phyloP scores from a whole-genome alignment of 1,140 invertebrate species.

The Cyclargus thomasi region DNA sequence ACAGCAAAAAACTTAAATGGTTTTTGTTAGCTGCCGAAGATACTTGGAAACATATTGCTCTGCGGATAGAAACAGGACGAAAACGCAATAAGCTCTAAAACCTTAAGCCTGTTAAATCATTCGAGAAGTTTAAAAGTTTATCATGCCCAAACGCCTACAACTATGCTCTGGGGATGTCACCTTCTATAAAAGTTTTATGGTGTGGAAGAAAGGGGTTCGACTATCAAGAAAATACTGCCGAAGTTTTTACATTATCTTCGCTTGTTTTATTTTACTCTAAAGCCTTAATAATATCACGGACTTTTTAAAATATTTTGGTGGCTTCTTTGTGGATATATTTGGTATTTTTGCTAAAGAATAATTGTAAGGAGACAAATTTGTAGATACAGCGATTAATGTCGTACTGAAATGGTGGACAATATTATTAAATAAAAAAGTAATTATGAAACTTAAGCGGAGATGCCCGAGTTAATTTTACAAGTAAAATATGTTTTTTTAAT shows the following conservation, averaged over 20 bases:
- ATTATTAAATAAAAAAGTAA: too few relatives aligned
- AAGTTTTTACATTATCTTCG: conserved; percentile 55
- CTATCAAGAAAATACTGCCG: conserved; percentile 56
- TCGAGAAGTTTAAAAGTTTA: conserved; percentile 45
- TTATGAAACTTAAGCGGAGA: too few relatives aligned
- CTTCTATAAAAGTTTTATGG: conserved; percentile 65
- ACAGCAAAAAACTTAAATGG: too few relatives aligned
- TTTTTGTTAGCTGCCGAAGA: neutral
- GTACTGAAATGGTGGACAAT: too few relatives aligned
- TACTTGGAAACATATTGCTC: neutral
- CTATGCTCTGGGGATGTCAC: conserved; percentile 57
- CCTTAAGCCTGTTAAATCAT: conserved; percentile 23
- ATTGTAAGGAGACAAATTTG: too few relatives aligned
- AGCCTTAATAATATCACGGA: conserved; percentile 8
- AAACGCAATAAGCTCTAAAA: conserved; percentile 1
- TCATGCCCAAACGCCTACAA: conserved; percentile 44
- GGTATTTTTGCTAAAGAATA: too few relatives aligned
- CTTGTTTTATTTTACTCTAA: conserved; percentile 29
- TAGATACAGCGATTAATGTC: too few relatives aligned
- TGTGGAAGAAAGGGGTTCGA: conserved; percentile 53
- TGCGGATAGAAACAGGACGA: neutral
- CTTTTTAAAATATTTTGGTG: neutral
- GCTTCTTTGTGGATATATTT: too few relatives aligned
- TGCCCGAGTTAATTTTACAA: too few relatives aligned
- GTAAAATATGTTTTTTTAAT: too few relatives aligned